Percentiles rank a stretch among this genome's conserved stretches.
These are phyloP conservation scores for Amphibalanus amphitrite DNA, from an alignment of 1,140 invertebrate species.

Conservation along the genomic window DNA sequence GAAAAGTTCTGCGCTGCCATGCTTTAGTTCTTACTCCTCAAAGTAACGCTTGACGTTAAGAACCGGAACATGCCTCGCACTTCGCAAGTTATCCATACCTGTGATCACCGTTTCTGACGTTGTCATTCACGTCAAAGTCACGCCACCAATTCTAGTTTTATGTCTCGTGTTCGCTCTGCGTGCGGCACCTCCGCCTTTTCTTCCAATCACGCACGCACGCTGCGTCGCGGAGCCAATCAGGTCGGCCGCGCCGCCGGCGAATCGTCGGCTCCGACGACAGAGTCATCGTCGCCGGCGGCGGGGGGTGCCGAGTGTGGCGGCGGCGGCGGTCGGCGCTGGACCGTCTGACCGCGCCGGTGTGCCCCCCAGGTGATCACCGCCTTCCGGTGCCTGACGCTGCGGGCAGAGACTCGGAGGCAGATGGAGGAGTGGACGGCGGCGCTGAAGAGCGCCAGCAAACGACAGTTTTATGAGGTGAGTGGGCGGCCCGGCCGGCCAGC, in stretches of 20 bases:
- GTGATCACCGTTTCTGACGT: no score
- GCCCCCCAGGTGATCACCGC: constrained; percentile 60
- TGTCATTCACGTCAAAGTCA: no score
- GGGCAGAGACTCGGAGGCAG: constrained; percentile 56
- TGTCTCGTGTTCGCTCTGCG: not conserved
- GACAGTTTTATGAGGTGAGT: constrained; percentile 42
- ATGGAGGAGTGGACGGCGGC: constrained; percentile 81
- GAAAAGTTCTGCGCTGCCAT: not conserved
- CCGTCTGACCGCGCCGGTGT: not conserved
- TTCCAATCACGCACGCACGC: no score
- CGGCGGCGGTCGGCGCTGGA: not conserved
- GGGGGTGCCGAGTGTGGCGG: not conserved
- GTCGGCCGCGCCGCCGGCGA: not conserved
- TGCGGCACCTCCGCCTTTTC: not conserved
- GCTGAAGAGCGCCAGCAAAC: constrained; percentile 48
- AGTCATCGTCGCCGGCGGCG: not conserved
- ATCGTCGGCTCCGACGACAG: not conserved
- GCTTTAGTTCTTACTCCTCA: no score
- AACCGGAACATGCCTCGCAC: not conserved
- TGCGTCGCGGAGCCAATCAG: no score
- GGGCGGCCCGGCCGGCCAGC: no score
- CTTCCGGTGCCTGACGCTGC: constrained; percentile 60
- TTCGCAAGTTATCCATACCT: not conserved
- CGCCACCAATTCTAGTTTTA: not conserved
- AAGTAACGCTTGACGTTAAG: not conserved